These are phyloP conservation scores for Paedocypris sp. DNA, from an alignment of 2,113 vertebrate species.

Conservation along the genomic window DNA sequence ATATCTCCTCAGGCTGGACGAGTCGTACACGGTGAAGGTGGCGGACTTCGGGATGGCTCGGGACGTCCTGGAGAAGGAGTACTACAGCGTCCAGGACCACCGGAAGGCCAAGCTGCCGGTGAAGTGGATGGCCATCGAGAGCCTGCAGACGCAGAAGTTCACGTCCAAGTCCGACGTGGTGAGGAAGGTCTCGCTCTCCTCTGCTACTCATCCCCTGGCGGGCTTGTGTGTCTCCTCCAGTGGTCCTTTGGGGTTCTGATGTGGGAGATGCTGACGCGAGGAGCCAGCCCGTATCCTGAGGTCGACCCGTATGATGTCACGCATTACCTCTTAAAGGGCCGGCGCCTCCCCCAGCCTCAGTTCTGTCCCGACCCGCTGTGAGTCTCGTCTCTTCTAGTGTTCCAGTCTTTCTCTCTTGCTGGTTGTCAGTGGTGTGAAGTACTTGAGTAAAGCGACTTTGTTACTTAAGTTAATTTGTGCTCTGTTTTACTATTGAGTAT, in stretches of 20 bases:
- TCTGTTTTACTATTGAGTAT: no score
- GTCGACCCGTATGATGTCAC: constrained; percentile 88
- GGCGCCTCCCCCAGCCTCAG: constrained; percentile 80
- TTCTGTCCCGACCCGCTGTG: constrained; percentile 82
- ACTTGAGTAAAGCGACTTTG: no score
- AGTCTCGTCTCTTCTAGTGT: constrained; percentile 52
- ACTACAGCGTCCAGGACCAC: constrained; percentile 81
- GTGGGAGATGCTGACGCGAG: constrained; percentile 92
- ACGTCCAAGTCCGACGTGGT: constrained; percentile 94
- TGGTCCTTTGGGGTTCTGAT: constrained; percentile 91
- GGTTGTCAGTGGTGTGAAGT: no score
- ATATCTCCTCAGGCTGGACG: constrained; percentile 70
- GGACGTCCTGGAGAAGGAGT: constrained; percentile 85
- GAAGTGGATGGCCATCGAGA: constrained; percentile 97
- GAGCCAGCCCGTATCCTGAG: constrained; percentile 77
- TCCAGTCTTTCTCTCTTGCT: no score
- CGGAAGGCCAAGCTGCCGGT: constrained; percentile 78
- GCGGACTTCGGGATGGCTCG: constrained; percentile 92
- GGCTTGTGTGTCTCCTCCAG: constrained; percentile 46
- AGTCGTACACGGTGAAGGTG: constrained; percentile 84
- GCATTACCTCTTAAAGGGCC: constrained; percentile 70
- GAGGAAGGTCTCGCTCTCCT: constrained; percentile 36
- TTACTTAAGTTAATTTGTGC: no score
- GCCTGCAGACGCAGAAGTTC: constrained; percentile 90
- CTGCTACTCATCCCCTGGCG: background rate